Evolutionary conservation across 2,888 invertebrate genomes (phyloP).

Genomic region (Leptopterna dolabrata): DNA sequence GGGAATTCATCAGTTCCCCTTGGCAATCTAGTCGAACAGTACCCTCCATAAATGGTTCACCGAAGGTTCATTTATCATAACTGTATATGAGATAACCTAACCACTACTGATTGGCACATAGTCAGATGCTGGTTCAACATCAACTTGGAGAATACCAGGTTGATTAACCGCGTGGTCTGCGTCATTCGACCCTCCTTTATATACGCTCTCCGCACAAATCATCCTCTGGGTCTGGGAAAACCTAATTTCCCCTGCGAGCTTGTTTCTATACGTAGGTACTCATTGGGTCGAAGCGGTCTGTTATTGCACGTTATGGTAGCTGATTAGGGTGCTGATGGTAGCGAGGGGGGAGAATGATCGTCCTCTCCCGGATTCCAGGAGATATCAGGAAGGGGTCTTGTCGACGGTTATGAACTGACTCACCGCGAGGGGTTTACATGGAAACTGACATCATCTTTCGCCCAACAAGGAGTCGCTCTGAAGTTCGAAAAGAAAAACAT

Average conservation of each 20-base stretch:
- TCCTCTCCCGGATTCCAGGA: neutral
- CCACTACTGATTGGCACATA: neutral
- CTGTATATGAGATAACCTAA: no score
- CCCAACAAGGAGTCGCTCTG: neutral
- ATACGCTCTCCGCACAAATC: neutral
- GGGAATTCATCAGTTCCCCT: no score
- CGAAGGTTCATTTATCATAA: no score
- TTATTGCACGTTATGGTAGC: neutral
- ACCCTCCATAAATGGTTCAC: no score
- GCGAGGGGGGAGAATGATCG: neutral
- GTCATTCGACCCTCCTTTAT: neutral
- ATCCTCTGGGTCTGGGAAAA: neutral
- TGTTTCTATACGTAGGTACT: no score
- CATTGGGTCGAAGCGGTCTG: neutral
- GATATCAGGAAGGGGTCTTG: neutral
- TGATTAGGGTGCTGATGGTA: neutral
- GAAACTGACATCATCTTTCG: conserved; percentile 31
- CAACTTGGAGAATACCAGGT: neutral
- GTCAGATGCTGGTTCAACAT: neutral
- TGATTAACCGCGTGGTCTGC: neutral
- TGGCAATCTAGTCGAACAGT: no score
- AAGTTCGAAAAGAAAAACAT: neutral
- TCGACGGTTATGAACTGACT: conserved; percentile 10
- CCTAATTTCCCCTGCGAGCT: neutral
- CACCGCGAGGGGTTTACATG: conserved; percentile 4